These are phyloP conservation scores for Apostichopus japonicus DNA, from an alignment of 35 echinoderm and acorn worm genomes.

Conservation along the genomic window DNA sequence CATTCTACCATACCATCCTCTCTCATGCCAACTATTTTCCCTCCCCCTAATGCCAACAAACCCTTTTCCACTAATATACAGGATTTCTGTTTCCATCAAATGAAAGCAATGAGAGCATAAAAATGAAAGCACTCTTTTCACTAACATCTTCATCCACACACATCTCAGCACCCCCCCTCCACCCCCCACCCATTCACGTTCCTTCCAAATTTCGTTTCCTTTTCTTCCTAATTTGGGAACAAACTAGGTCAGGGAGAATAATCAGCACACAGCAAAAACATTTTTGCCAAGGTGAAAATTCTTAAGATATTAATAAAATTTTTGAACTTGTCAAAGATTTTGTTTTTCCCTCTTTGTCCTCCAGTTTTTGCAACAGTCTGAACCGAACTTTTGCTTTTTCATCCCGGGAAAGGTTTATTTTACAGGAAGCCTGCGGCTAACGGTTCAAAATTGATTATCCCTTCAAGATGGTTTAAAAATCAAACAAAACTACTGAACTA, in stretches of 20 bases:
- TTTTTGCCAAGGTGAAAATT: slow-evolving; percentile 2
- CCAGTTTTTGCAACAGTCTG: neutral
- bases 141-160: too few species aligned
- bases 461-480: slow-evolving; percentile 24
- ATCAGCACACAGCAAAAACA: neutral
- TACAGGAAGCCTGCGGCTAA: slow-evolving; percentile 9
- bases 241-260: slow-evolving; percentile 26
- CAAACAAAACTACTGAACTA: slow-evolving; percentile 2
- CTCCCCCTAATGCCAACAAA: too few species aligned
- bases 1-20: too few species aligned
- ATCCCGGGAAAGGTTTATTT: slow-evolving; percentile 6
- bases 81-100: too few species aligned
- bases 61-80: too few species aligned
- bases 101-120: too few species aligned
- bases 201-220: neutral
- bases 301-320: neutral
- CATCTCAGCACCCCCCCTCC: too few species aligned
- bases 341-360: neutral
- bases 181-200: too few species aligned
- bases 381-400: neutral
- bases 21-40: too few species aligned
- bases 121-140: too few species aligned
- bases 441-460: slow-evolving; percentile 28
- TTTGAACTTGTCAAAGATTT: neutral
- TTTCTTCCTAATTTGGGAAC: neutral